These are phyloP conservation scores for Anastrepha obliqua DNA, from an alignment of 1,140 invertebrate genomes.

Conservation along the genomic window DNA sequence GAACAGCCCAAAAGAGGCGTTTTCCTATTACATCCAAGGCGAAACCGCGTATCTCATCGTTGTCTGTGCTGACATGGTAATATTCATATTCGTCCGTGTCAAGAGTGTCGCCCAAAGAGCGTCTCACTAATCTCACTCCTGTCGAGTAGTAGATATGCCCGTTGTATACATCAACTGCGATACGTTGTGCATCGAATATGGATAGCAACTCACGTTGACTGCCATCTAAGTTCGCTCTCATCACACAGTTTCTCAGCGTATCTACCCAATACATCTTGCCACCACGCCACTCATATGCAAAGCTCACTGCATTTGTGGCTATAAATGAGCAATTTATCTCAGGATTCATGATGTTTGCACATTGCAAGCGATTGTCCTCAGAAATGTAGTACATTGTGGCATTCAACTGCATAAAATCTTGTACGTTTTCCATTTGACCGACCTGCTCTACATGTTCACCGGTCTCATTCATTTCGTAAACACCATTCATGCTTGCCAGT, in stretches of 20 bases:
- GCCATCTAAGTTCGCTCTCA: constrained; percentile 60
- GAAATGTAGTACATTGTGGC: constrained; percentile 64
- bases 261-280: constrained; percentile 91
- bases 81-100: constrained; percentile 60
- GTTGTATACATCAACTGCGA: constrained; percentile 87
- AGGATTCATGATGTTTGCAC: constrained; percentile 63
- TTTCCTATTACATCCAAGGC: constrained; percentile 85
- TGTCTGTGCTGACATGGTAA: constrained; percentile 63
- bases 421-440: constrained; percentile 59
- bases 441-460: constrained; percentile 78
- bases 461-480: constrained; percentile 82
- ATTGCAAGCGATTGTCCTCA: constrained; percentile 58
- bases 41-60: constrained; percentile 82
- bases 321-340: constrained; percentile 59
- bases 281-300: constrained; percentile 92
- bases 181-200: constrained; percentile 77
- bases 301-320: constrained; percentile 80
- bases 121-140: constrained; percentile 85
- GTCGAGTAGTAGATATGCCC: constrained; percentile 94
- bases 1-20: constrained; percentile 86
- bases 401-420: constrained; percentile 63
- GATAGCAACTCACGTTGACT: constrained; percentile 64
- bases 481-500: constrained; percentile 82
- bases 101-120: constrained; percentile 83
- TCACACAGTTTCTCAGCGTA: constrained; percentile 61